A percentile compares a stretch with the other conserved stretches of the same genome.
These are phyloP conservation scores for Paramuricea clavata DNA, from an alignment of 92 coral and sea anemone species.

Conservation along the genomic window DNA sequence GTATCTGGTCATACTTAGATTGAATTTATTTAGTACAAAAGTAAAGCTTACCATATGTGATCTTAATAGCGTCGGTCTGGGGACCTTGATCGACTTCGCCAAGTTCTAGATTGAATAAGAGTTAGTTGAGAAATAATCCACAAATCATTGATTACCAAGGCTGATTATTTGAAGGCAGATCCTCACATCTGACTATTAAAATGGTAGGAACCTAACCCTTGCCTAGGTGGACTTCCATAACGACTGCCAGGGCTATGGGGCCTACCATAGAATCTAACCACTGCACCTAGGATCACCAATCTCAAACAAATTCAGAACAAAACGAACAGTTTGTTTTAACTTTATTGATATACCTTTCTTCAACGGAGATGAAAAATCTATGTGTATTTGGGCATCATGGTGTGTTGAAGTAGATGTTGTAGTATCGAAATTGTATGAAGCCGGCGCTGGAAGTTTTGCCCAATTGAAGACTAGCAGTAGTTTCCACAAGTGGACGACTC, in stretches of 20 bases:
- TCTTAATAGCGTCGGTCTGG: constrained; percentile 27
- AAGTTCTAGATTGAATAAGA: not conserved
- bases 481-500: not conserved
- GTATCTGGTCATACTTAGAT: no score
- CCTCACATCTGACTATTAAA: no score
- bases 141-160: no score
- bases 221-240: no score
- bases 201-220: no score
- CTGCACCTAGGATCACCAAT: not conserved
- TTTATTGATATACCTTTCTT: constrained; percentile 15
- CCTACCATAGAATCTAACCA: no score
- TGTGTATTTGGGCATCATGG: not conserved
- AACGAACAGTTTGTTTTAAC: no score
- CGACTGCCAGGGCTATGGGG: no score
- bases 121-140: no score
- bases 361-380: not conserved
- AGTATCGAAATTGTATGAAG: not conserved
- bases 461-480: no score
- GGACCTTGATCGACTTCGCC: constrained; percentile 39
- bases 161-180: no score
- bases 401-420: not conserved
- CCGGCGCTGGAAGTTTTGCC: not conserved
- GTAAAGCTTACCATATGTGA: constrained; percentile 19
- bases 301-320: not conserved
- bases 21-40: no score